Base-by-base conservation (phyloP, 2,888 invertebrate species). In the Pammene fasciana region DNA sequence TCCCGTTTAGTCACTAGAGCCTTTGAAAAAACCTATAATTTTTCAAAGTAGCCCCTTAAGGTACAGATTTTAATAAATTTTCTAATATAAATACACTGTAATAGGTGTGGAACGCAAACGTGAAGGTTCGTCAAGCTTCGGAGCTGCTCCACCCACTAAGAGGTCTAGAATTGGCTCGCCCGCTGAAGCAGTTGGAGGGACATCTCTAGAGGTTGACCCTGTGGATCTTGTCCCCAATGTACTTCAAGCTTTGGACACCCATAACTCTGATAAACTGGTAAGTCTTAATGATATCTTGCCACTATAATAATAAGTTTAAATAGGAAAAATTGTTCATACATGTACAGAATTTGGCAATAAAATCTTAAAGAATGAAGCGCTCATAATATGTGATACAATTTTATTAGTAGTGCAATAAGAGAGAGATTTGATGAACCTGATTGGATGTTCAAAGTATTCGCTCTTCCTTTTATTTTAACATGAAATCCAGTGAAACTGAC, bases 151-250 rank as follows among this genome's bases (percentile, higher is more conserved):
- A 0, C 90, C 94, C 0, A 85, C 80, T 61, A 92, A 92, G 73
- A 81, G 90, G 61, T 79, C 92, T 0, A 82, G 91, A 65, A 92
- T 92, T 56, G 92, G 91, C 1, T 92, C 92, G 0, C 88, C 93
- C 0, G 92, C 92, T 0, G 92, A 93, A 67, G 82, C 92, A 6
- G 89, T 89, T 0, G 83, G 83, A 43, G 86, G 89, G 0, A 86
- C 93, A 66, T 96, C 96, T 0, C 88, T 96, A 14, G 98, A 98
- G 68, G 95, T 96, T 73, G 98, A 98, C 72, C 94, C 97, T 11
- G 94, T 94, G 7, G 97, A 97, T 71, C 90, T 98, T 16, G 95
- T 97, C 13, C 95, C 95, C 18, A 94, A 94, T 82, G 95, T 97
- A 5, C 88, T 96, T 57, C 94, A 95, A 72, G 96, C 97, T 5